Evolutionary conservation across 2,113 vertebrate genomes (phyloP), one percentile per base, ranked within the genome.

Genomic region (Rutilus rutilus): DNA sequence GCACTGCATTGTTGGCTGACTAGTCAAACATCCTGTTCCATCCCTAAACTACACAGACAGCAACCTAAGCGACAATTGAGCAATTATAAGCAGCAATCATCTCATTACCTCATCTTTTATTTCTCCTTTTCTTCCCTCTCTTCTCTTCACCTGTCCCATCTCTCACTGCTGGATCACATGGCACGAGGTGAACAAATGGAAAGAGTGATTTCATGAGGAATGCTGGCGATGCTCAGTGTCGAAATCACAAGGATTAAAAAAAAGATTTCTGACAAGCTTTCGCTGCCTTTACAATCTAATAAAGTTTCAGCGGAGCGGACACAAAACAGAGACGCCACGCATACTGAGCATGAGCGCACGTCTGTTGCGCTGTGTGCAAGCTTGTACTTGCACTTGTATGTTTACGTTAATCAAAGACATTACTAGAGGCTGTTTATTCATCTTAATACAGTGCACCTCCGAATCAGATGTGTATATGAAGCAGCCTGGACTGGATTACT

Each of bases 131-230:
- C 33, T 60, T 54, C 15, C 9, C 19, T 54, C 30, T 50, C 21
- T 15, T 33, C 25, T 47, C n/a, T 27, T 50, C 33, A 30, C 60
- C 74, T 60, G 23, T 54, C 54, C 25, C 15, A 10, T n/a, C 85
- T 80, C 84, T 1, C 11, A 83, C 78, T 85, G 69, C 74, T 85
- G 88, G 82, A 89, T 93, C 89, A 89, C 85, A 88, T 90, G 91
- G 88, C 86, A 89, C 89, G 89, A 91, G 76, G 85, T 92, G 89
- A 93, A 90, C 85, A 82, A 92, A 92, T 91, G 91, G 93, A 93
- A 94, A 93, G 89, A 91, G 47, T 93, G 88, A 92, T 91, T 94
- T 92, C 86, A 92, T 86, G 80, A 88, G 89, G 76, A 89, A 88
- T 78, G 77, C 86, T 42, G 80, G 52, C 79, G 86, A 88, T 89